These are phyloP conservation scores for Mus caroli DNA, from an alignment of 2,797 vertebrate species.

Conservation along the genomic window DNA sequence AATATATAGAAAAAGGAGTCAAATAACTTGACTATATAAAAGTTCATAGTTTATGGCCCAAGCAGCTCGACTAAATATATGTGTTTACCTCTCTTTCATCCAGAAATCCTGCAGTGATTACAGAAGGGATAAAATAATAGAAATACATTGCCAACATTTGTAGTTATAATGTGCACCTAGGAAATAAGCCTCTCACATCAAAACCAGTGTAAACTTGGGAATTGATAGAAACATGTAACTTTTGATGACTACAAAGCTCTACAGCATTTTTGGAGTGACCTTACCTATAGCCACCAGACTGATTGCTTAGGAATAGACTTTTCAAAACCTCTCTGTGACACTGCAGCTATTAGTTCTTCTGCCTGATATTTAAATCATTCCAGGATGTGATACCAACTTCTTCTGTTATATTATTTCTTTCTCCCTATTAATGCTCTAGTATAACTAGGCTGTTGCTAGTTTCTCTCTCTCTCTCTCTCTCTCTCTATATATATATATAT, in stretches of 20 bases:
- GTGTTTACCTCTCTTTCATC: neutral
- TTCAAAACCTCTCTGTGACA: neutral
- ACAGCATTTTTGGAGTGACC: neutral
- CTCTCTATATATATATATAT: too few relatives aligned
- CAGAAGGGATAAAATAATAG: too few relatives aligned
- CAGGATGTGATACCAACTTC: neutral
- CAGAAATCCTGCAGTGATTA: too few relatives aligned
- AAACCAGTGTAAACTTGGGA: neutral
- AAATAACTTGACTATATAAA: too few relatives aligned
- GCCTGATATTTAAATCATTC: constrained; percentile 42
- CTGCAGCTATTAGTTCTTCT: neutral
- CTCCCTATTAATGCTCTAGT: neutral
- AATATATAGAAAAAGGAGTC: too few relatives aligned
- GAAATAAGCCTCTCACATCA: too few relatives aligned
- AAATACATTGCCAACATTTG: too few relatives aligned
- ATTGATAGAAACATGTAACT: neutral
- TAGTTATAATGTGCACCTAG: neutral
- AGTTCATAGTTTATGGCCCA: too few relatives aligned
- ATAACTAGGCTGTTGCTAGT: constrained; percentile 14
- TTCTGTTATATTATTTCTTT: neutral
- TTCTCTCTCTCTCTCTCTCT: neutral
- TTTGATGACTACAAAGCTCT: neutral
- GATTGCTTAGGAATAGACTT: neutral
- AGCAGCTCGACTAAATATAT: too few relatives aligned
- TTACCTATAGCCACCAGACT: neutral